These are phyloP conservation scores for Gymnothorax javanicus DNA, from an alignment of 2,797 vertebrate genomes.

Conservation along the genomic window DNA sequence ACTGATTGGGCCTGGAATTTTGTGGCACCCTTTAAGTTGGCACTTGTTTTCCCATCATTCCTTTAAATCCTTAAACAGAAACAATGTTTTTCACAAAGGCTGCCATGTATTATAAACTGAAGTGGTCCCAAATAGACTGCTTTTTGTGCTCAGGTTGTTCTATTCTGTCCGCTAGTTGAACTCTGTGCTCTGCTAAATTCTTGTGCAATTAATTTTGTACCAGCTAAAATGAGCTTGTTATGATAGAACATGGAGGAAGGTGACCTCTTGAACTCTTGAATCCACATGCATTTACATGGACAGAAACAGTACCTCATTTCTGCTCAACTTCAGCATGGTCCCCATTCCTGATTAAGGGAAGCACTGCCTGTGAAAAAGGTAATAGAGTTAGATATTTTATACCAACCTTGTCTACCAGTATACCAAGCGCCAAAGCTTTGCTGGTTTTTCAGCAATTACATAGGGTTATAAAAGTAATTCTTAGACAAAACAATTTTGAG, in stretches of 20 bases:
- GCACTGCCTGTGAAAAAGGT: background rate
- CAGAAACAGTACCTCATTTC: background rate
- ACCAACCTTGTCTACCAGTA: too few species aligned
- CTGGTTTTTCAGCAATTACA: too few species aligned
- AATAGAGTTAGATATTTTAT: background rate
- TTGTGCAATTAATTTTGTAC: background rate
- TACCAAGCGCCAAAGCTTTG: too few species aligned
- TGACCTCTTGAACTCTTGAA: conserved; percentile 40
- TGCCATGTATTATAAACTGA: background rate
- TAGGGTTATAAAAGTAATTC: too few species aligned
- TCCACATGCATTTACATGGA: background rate
- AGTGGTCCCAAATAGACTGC: conserved; percentile 1
- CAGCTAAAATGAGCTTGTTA: background rate
- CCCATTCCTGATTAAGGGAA: too few species aligned
- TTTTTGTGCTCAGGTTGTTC: background rate
- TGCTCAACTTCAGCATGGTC: background rate
- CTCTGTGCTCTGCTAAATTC: background rate
- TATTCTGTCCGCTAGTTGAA: background rate
- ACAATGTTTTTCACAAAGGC: conserved; percentile 31
- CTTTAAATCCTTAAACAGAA: conserved; percentile 42
- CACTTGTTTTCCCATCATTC: conserved; percentile 27
- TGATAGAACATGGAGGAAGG: conserved; percentile 46
- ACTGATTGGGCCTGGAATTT: conserved; percentile 58
- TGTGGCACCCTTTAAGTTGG: conserved; percentile 29
- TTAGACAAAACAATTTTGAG: too few species aligned